These are phyloP conservation scores for Halictus quadricinctus DNA, from an alignment of 2,888 invertebrate genomes.

Conservation along the genomic window DNA sequence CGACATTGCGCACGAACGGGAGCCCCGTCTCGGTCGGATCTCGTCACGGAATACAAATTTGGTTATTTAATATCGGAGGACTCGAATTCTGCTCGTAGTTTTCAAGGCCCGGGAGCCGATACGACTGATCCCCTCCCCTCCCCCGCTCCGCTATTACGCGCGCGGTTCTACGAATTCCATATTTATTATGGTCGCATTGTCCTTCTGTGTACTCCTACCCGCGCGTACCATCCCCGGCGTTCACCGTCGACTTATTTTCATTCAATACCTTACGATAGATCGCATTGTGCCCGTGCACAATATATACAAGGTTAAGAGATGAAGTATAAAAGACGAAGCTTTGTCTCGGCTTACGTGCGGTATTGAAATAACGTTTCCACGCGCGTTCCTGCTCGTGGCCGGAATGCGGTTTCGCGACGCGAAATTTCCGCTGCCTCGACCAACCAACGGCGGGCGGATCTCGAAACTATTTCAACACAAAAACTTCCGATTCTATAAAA, in stretches of 20 bases:
- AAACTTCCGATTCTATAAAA: neutral
- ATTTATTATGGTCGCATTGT: constrained; percentile 75
- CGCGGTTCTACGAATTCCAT: constrained; percentile 65
- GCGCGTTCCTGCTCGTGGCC: neutral
- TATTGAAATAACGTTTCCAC: constrained; percentile 55
- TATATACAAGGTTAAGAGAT: constrained; percentile 57
- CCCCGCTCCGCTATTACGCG: constrained; percentile 42
- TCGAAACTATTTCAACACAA: neutral
- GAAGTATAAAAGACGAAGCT: constrained; percentile 61
- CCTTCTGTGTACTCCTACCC: constrained; percentile 50
- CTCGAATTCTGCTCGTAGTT: constrained; percentile 59
- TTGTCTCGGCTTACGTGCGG: constrained; percentile 46
- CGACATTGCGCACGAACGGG: constrained; percentile 14
- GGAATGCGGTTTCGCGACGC: constrained; percentile 3
- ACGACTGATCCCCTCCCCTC: constrained; percentile 38
- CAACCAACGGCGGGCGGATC: neutral
- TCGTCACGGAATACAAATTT: constrained; percentile 63
- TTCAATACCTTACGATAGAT: constrained; percentile 72
- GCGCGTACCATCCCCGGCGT: neutral
- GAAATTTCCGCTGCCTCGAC: neutral
- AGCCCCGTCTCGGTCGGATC: constrained; percentile 29
- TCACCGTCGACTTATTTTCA: constrained; percentile 67
- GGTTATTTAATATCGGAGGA: constrained; percentile 67
- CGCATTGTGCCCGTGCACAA: constrained; percentile 37
- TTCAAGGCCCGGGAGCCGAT: constrained; percentile 54